Percentiles rank a stretch among this genome's conserved stretches.
Evolutionary conservation across 2,888 invertebrate genomes (phyloP).

Genomic region (Drosophila hamatofila): DNA sequence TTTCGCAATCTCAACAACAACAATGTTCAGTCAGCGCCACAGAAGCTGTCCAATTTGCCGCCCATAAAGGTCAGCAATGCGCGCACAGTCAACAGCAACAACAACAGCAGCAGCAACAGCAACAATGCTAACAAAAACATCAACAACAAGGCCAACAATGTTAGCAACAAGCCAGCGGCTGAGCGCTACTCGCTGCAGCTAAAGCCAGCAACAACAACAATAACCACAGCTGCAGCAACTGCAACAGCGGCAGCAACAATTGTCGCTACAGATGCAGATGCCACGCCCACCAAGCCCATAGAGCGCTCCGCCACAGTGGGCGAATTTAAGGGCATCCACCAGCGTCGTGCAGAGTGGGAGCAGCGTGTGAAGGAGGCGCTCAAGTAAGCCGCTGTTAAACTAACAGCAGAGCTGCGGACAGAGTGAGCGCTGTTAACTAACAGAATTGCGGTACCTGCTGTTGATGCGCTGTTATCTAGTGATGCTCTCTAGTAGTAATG

Average conservation of each 20-base stretch:
- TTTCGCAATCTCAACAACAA: constrained; percentile 75
- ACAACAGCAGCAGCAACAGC: constrained; percentile 58
- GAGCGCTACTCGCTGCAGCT: constrained; percentile 68
- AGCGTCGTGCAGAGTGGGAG: constrained; percentile 92
- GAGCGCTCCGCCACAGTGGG: constrained; percentile 83
- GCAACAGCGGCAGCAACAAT: constrained; percentile 48
- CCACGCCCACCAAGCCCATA: constrained; percentile 67
- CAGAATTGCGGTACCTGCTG: neutral
- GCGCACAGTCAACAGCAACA: constrained; percentile 48
- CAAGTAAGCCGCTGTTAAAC: constrained; percentile 63
- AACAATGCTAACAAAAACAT: constrained; percentile 56
- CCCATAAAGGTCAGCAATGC: constrained; percentile 71
- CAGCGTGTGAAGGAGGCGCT: constrained; percentile 89
- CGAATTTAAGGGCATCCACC: constrained; percentile 90
- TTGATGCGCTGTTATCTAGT: neutral
- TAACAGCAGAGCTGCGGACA: neutral
- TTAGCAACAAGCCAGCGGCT: constrained; percentile 51
- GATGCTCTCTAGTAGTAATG: constrained; percentile 44
- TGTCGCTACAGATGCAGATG: constrained; percentile 36
- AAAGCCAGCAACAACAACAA: constrained; percentile 41
- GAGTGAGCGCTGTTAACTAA: neutral
- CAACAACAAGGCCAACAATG: constrained; percentile 63
- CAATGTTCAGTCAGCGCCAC: constrained; percentile 31
- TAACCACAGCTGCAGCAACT: constrained; percentile 12
- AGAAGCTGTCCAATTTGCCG: constrained; percentile 67